Evolutionary conservation across 2,888 invertebrate species (phyloP).

Genomic region (Leptopilina syphax): DNA sequence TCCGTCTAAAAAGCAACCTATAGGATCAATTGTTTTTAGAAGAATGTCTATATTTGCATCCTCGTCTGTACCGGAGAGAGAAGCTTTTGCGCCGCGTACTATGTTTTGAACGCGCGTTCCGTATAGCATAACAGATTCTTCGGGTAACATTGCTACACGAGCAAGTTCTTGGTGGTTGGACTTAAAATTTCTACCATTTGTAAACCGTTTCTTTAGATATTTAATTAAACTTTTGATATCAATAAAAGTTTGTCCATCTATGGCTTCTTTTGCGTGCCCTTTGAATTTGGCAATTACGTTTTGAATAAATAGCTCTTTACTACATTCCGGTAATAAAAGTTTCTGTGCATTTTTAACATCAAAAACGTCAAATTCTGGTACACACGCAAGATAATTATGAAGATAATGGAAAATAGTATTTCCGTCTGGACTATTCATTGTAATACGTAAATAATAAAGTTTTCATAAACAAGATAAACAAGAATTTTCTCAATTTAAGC

Average conservation of each 20-base stretch:
- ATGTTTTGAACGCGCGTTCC: neutral
- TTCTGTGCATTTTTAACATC: neutral
- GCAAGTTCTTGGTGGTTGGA: neutral
- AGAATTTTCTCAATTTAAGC: too few species aligned
- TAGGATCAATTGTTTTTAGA: neutral
- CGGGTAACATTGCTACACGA: neutral
- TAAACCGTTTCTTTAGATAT: neutral
- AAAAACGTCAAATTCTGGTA: neutral
- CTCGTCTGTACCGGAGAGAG: neutral
- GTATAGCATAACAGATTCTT: neutral
- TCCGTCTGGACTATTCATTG: neutral
- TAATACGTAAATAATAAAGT: neutral
- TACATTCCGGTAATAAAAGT: neutral
- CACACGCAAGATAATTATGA: neutral
- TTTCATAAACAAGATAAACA: too few species aligned
- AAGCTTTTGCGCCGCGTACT: neutral
- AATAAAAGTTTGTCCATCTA: neutral
- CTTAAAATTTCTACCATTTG: neutral
- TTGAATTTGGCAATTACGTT: neutral
- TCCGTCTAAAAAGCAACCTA: neutral
- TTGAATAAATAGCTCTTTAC: neutral
- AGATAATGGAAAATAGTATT: neutral
- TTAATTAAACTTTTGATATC: neutral
- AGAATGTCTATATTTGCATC: neutral
- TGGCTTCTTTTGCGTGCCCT: neutral